These are phyloP conservation scores for Tenualosa thibaudeaui DNA, from an alignment of 2,797 vertebrate genomes.

Conservation along the genomic window DNA sequence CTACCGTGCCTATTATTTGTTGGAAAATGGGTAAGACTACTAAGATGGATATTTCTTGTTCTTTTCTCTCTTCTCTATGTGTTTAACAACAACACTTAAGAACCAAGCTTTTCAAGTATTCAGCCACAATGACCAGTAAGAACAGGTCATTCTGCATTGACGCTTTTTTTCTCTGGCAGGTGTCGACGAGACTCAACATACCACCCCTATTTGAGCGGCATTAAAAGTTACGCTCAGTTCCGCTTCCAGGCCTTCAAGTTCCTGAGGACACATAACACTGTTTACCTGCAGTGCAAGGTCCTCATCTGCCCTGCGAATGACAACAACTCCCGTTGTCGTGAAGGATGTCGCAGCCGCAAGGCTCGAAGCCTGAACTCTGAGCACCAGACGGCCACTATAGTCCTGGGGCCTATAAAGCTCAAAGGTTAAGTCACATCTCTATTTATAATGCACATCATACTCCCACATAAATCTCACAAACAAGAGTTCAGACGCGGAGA, in stretches of 20 bases:
- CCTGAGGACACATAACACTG: constrained; percentile 62
- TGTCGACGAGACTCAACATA: constrained; percentile 74
- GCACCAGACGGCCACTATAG: constrained; percentile 64
- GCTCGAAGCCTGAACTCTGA: constrained; percentile 62
- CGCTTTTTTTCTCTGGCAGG: constrained; percentile 59
- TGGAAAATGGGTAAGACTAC: neutral
- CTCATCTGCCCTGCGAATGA: constrained; percentile 66
- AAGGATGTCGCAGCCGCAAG: constrained; percentile 55
- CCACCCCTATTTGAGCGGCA: constrained; percentile 35
- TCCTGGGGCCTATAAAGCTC: constrained; percentile 73
- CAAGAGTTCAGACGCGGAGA: too few relatives aligned
- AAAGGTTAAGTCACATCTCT: constrained; percentile 53
- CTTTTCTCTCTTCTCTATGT: neutral
- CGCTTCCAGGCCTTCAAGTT: constrained; percentile 77
- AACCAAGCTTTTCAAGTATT: neutral
- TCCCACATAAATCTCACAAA: too few relatives aligned
- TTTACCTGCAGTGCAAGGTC: constrained; percentile 81
- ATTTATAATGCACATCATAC: too few relatives aligned
- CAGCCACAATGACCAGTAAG: neutral
- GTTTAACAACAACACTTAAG: neutral
- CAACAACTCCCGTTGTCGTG: constrained; percentile 63
- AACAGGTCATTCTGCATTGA: neutral
- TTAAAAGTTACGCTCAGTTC: constrained; percentile 60
- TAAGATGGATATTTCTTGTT: neutral
- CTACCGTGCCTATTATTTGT: neutral